These are phyloP conservation scores for Falcaria lacertinaria DNA, from an alignment of 2,888 invertebrate genomes.

Conservation along the genomic window DNA sequence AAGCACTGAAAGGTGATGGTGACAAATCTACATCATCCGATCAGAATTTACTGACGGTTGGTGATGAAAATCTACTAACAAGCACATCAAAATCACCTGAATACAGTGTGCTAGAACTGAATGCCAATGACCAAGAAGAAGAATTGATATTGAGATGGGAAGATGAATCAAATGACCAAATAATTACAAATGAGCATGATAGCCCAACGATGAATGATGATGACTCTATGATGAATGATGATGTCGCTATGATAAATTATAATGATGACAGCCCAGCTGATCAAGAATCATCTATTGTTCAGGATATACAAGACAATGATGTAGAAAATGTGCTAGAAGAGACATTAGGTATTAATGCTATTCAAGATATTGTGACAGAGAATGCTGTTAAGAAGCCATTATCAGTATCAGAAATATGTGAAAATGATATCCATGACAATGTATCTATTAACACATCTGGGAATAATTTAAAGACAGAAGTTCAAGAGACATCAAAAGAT, in stretches of 20 bases:
- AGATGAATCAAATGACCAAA: conserved; percentile 24
- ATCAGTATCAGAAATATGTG: too few relatives aligned
- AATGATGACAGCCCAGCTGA: too few relatives aligned
- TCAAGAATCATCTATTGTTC: not conserved
- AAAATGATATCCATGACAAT: not conserved
- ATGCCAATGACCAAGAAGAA: conserved; percentile 21
- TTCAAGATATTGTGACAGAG: not conserved
- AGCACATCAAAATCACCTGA: not conserved
- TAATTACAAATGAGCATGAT: not conserved
- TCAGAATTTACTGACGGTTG: too few relatives aligned
- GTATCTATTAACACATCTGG: not conserved
- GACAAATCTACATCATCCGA: too few relatives aligned
- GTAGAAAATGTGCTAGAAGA: not conserved
- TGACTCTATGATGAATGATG: not conserved
- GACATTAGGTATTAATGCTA: not conserved
- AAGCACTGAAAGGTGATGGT: too few relatives aligned
- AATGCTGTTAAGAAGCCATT: too few relatives aligned
- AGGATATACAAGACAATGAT: not conserved
- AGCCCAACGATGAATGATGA: too few relatives aligned
- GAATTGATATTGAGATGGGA: conserved; percentile 49
- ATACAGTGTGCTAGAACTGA: not conserved
- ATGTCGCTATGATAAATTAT: not conserved
- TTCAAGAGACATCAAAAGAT: not conserved
- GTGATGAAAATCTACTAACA: not conserved
- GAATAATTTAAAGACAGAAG: not conserved